These are phyloP conservation scores for Pristionchus exspectatus DNA, from an alignment of 2,888 invertebrate genomes.

Conservation along the genomic window DNA sequence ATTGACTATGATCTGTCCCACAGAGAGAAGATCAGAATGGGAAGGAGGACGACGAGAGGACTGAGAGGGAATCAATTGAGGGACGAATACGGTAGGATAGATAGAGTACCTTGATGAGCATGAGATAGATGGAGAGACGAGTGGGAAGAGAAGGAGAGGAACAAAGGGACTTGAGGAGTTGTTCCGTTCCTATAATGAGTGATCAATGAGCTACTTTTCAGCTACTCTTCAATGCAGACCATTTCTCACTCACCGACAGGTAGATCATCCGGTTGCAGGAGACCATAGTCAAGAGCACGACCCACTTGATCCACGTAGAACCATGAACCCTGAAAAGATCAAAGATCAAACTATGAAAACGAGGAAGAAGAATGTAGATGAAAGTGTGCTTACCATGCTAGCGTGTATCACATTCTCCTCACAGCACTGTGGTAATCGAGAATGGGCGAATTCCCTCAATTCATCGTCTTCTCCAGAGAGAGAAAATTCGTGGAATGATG, in stretches of 20 bases:
- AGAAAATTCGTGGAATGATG: slow-evolving; percentile 58
- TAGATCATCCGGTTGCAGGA: slow-evolving; percentile 46
- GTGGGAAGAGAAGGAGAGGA: slow-evolving; percentile 57
- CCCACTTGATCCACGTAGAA: slow-evolving; percentile 68
- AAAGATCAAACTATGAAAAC: slow-evolving; percentile 26
- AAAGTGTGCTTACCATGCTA: slow-evolving; percentile 55
- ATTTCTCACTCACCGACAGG: slow-evolving; percentile 5
- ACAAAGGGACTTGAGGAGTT: slow-evolving; percentile 30
- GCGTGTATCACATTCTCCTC: slow-evolving; percentile 59
- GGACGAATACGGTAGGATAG: not conserved
- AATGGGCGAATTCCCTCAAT: slow-evolving; percentile 62
- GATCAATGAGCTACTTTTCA: not conserved
- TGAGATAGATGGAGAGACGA: slow-evolving; percentile 61
- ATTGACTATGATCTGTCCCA: slow-evolving; percentile 60
- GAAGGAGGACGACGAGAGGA: slow-evolving; percentile 60
- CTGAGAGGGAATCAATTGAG: slow-evolving; percentile 46
- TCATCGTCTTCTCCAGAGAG: slow-evolving; percentile 59
- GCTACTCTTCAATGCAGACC: not conserved
- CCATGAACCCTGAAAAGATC: slow-evolving; percentile 62
- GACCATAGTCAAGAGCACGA: slow-evolving; percentile 60
- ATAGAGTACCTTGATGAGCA: slow-evolving; percentile 57
- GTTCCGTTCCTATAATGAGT: slow-evolving; percentile 30
- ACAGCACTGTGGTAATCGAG: slow-evolving; percentile 61
- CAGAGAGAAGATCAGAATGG: slow-evolving; percentile 63
- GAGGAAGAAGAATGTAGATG: not conserved